Conservation (phyloP, 2,113 vertebrate species). For the Otis tarda region DNA sequence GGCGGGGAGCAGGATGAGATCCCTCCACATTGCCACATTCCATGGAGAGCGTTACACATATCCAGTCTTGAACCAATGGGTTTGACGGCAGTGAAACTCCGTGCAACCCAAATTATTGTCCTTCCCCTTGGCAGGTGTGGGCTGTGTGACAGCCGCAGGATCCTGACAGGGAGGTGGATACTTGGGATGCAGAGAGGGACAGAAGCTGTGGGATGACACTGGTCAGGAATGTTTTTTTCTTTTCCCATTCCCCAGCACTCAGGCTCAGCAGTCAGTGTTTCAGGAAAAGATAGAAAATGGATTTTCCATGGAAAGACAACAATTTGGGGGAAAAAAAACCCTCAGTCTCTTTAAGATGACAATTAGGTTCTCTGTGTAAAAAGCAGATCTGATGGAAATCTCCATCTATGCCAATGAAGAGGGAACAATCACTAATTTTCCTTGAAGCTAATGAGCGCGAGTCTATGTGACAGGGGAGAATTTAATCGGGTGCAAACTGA, state of each 20-base stretch:
- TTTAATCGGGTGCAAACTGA: slow-evolving; percentile 51
- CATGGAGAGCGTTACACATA: rapidly evolving
- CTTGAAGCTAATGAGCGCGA: slow-evolving; percentile 8
- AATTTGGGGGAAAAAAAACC: rapidly evolving
- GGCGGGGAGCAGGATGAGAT: neutral
- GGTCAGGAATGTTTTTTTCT: neutral
- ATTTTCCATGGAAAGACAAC: neutral
- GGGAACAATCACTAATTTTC: slow-evolving; percentile 54
- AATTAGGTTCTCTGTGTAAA: neutral
- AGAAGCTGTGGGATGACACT: neutral
- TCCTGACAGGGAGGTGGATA: neutral
- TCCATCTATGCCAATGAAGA: neutral
- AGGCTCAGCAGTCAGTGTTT: neutral
- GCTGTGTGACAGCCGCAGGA: neutral
- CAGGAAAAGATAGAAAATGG: neutral
- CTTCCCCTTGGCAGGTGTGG: neutral
- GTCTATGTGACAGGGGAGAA: slow-evolving; percentile 36
- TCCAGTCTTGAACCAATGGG: rapidly evolving
- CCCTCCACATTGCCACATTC: neutral
- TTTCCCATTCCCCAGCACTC: rapidly evolving
- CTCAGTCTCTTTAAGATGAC: neutral
- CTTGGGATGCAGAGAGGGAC: neutral
- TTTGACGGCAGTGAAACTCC: neutral
- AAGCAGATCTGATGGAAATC: neutral
- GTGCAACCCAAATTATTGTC: neutral